Base-by-base conservation (phyloP, 2,113 vertebrate species). In the Engystomops pustulosus region DNA sequence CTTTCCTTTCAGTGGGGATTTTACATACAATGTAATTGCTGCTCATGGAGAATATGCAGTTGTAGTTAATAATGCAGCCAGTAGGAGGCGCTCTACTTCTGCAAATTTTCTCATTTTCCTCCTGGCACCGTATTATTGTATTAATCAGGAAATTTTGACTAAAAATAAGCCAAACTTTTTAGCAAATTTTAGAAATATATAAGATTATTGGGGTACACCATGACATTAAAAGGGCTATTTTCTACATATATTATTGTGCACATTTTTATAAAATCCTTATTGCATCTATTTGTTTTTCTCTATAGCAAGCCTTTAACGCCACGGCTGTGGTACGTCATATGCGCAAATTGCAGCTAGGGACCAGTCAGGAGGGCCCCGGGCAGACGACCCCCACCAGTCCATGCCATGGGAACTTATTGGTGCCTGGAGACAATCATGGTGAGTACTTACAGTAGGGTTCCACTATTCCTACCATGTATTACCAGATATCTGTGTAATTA, bases 261-360 rank as follows among this genome's bases (percentile, higher is more conserved):
- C 34, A 20, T 69, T 69, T 38, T 9, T 4, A 8, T 69, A 38
- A 38, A 38, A n/a, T 70, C n/a, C 10, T 23, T 2, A n/a, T 60
- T 79, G 23, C 1, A 30, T 87, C 11, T 51, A 44, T 4, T 4
- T 86, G 62, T 44, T 86, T 34, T 74, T 11, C 49, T 76, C 3
- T 81, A 77, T 92, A 99, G 98, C 98, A 98, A 98, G 98, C 98
- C 0, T 99, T 99, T 91, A 99, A 99, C 0, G 98, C 97, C 89
- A 99, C 98, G 0, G 98, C 95, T 0, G 98, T 99, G 88, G 95
- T 99, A 58, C 92, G 98, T 68, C 98, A 99, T 91, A 99, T 99
- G 98, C 91, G 97, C 86, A 95, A 94, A 86, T 94, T 99, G 75
- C 98, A 99, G 89, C 92, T 99, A 77, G 95, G 97, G 80, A 96